Conservation (phyloP, 2,888 invertebrate species). For the Papilio elwesi region DNA sequence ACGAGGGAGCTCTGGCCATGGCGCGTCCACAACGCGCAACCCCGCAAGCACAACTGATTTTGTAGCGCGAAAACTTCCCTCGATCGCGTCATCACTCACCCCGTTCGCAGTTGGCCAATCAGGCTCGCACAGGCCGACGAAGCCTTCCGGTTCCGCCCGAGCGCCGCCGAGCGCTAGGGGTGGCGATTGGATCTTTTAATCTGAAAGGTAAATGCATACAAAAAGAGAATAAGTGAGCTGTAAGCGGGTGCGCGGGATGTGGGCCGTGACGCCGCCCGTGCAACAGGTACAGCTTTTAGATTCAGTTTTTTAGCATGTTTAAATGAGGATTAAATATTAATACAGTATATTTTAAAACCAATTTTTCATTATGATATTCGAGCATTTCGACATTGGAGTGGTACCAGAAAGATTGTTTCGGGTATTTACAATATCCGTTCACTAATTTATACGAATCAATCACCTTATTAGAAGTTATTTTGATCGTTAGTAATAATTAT, state of each 20-base stretch:
- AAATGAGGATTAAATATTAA: too few relatives aligned
- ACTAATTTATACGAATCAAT: too few relatives aligned
- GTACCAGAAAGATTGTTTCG: too few relatives aligned
- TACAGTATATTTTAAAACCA: too few relatives aligned
- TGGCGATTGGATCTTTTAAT: constrained; percentile 83
- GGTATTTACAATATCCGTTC: too few relatives aligned
- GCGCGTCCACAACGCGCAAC: constrained; percentile 70
- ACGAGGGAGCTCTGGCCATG: constrained; percentile 66
- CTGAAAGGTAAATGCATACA: constrained; percentile 83
- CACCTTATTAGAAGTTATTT: too few relatives aligned
- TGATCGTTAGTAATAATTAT: too few relatives aligned
- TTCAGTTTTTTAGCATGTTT: constrained; percentile 39
- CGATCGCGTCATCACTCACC: constrained; percentile 78
- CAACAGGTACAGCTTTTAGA: constrained; percentile 74
- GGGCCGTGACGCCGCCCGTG: constrained; percentile 56
- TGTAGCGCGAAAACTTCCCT: constrained; percentile 81
- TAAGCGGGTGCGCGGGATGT: constrained; percentile 69
- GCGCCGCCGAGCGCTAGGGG: constrained; percentile 65
- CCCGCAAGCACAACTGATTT: constrained; percentile 77
- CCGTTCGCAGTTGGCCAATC: constrained; percentile 72
- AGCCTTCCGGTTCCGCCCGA: constrained; percentile 67
- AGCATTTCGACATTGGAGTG: too few relatives aligned
- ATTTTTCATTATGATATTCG: too few relatives aligned
- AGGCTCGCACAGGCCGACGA: constrained; percentile 55
- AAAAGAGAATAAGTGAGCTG: constrained; percentile 75